A percentile compares a stretch with the other conserved stretches of the same genome.
Conservation (phyloP, 92 coral and sea anemone genomes). For the Epizoanthus stellaris region DNA sequence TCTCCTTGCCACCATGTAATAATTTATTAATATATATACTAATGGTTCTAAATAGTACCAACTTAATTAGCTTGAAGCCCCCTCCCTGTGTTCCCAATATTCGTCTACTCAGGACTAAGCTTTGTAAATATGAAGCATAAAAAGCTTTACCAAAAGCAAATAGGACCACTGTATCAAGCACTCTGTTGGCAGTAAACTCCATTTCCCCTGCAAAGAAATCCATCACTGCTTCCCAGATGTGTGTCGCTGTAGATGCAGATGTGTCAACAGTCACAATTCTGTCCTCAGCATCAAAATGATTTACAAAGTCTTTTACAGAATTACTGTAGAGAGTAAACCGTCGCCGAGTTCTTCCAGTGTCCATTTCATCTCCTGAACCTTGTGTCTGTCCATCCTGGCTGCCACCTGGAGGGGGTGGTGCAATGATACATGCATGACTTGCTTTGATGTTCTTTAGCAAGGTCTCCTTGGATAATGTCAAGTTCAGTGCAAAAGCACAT, state of each 20-base stretch:
- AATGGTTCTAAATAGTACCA: no score
- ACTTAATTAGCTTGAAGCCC: no score
- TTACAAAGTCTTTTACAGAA: conserved; percentile 78
- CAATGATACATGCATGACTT: conserved; percentile 78
- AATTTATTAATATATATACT: no score
- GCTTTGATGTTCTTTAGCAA: conserved; percentile 74
- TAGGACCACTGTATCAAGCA: conserved; percentile 77
- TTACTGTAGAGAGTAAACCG: conserved; percentile 79
- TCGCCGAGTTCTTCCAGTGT: conserved; percentile 80
- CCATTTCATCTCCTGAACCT: conserved; percentile 90
- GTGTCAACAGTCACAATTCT: conserved; percentile 82
- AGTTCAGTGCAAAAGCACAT: conserved; percentile 88
- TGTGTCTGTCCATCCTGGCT: conserved; percentile 58
- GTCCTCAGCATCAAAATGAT: conserved; percentile 65
- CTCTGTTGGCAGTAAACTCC: conserved; percentile 80
- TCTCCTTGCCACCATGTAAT: no score
- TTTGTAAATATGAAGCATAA: not conserved
- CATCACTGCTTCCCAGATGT: conserved; percentile 87
- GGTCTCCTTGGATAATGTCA: conserved; percentile 77
- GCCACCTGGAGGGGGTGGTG: conserved; percentile 65
- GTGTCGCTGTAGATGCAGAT: conserved; percentile 78
- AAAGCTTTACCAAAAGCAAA: conserved; percentile 77
- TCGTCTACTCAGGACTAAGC: no score
- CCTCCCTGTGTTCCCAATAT: no score
- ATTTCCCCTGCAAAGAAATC: conserved; percentile 93